These are phyloP conservation scores for Caenorhabditis panamensis DNA, from an alignment of 2,888 invertebrate genomes.

Conservation along the genomic window DNA sequence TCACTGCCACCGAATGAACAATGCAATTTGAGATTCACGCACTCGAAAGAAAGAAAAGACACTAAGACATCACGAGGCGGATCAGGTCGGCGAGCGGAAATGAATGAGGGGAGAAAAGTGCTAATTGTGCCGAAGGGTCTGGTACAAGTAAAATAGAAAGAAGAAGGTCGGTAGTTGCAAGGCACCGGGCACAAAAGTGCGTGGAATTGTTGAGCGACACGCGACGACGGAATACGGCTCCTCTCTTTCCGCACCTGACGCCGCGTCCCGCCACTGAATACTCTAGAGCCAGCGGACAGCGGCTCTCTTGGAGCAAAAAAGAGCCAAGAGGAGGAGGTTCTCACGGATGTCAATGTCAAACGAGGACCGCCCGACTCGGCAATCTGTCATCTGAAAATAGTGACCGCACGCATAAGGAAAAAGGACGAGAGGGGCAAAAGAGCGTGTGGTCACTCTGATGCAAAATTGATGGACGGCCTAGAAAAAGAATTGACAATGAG, in stretches of 20 bases:
- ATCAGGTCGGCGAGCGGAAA: background rate
- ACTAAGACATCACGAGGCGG: constrained; percentile 4
- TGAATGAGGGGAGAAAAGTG: constrained; percentile 34
- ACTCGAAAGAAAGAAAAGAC: constrained; percentile 17
- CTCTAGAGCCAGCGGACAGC: constrained; percentile 15
- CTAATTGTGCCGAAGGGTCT: constrained; percentile 39
- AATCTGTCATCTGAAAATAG: constrained; percentile 54
- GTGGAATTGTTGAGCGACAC: constrained; percentile 60
- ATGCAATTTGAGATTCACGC: constrained; percentile 52
- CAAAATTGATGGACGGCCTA: constrained; percentile 35
- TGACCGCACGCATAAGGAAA: background rate
- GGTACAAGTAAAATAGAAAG: constrained; percentile 32
- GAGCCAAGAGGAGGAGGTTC: constrained; percentile 21
- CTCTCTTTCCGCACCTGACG: constrained; percentile 40
- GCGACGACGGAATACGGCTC: constrained; percentile 27
- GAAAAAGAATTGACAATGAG: constrained; percentile 56
- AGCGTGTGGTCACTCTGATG: constrained; percentile 40
- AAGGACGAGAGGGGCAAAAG: constrained; percentile 16
- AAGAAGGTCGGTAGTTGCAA: constrained; percentile 40
- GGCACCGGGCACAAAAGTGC: constrained; percentile 48
- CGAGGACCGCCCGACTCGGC: constrained; percentile 38
- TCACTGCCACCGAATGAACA: background rate
- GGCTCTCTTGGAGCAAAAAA: background rate
- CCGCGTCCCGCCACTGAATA: constrained; percentile 39
- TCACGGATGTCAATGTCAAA: constrained; percentile 51